Evolutionary conservation across 92 coral and sea anemone species (phyloP).

Genomic region (Epizoanthus rinbou): DNA sequence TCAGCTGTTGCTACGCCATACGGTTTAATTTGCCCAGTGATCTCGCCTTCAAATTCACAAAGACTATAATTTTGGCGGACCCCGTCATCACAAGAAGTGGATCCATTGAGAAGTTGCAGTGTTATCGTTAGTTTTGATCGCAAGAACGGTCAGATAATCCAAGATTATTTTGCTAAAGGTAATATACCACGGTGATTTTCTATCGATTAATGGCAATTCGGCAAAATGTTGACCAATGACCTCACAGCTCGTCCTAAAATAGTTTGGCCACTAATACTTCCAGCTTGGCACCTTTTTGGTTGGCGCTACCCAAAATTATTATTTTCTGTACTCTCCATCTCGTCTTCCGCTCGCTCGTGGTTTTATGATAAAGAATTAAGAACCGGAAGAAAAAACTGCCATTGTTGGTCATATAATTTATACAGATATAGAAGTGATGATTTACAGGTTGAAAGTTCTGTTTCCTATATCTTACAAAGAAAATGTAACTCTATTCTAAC

Average conservation of each 20-base stretch:
- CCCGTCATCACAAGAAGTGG: background rate
- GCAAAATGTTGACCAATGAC: slow-evolving; percentile 23
- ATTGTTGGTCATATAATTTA: too few relatives aligned
- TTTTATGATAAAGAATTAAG: too few relatives aligned
- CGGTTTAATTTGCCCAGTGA: slow-evolving; percentile 23
- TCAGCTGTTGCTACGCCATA: slow-evolving; percentile 39
- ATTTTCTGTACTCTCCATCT: too few relatives aligned
- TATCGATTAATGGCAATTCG: slow-evolving; percentile 14
- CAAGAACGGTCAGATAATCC: background rate
- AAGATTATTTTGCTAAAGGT: slow-evolving; percentile 4
- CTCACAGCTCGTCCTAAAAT: slow-evolving; percentile 8
- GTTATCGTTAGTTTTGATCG: too few relatives aligned
- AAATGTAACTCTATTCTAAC: background rate
- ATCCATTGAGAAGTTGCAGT: background rate
- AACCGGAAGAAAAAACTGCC: too few relatives aligned
- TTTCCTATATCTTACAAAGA: background rate
- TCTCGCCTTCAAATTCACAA: background rate
- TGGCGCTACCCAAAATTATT: background rate
- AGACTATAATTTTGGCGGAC: slow-evolving; percentile 5
- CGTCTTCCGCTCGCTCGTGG: too few relatives aligned
- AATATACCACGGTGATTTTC: slow-evolving; percentile 17
- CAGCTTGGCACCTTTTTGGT: background rate
- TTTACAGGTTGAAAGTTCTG: too few relatives aligned
- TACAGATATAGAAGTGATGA: too few relatives aligned
- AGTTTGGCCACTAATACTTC: background rate